Base-by-base conservation (phyloP, 2,888 invertebrate species). In the Arenicola marina region DNA sequence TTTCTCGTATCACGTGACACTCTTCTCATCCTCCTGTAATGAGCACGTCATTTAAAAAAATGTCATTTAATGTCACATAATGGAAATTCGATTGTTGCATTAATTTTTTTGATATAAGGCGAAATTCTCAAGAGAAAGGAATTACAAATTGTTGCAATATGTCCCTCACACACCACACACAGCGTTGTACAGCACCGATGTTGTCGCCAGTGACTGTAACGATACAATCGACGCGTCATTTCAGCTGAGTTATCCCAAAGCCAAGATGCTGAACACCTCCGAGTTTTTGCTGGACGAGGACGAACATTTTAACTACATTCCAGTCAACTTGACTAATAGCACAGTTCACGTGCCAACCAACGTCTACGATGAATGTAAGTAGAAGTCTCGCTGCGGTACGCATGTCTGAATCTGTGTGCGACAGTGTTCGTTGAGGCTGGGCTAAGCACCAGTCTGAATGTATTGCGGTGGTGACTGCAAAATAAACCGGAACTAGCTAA, bases 281-380 rank as follows among this genome's bases (percentile, higher is more conserved):
- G 67, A 64, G 56, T 68, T 70, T 32, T 31, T 45, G n/a, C 55
- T 73, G 21, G 61, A 78, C 89, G 90, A 71, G 38, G 68, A 73
- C 61, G 63, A 69, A 0, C 92, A 93, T 82, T 95, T 95, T 84
- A 92, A 92, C 81, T 89, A 92, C 78, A 89, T 74, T 18, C 68
- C 68, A 3, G 76, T 81, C 7, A 80, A 92, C 66, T 90, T 93
- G 18, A 92, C 92, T 80, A 90, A 62, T 56, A 81, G 81, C 66
- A 90, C 95, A 67, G 92, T 96, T 56, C 96, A 97, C 83, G 91
- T 96, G 31, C 96, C 97, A 2, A 93, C 94, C 33, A 95, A 95
- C 85, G 91, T 97, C 62, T 95, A 89, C 85, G 94, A 93, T 81
- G 86, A 87, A 86, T 88, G 92, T 81, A 67, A 73, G 78, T 73